Base-by-base conservation (phyloP, 92 coral and sea anemone genomes). In the Muricea muricata region DNA sequence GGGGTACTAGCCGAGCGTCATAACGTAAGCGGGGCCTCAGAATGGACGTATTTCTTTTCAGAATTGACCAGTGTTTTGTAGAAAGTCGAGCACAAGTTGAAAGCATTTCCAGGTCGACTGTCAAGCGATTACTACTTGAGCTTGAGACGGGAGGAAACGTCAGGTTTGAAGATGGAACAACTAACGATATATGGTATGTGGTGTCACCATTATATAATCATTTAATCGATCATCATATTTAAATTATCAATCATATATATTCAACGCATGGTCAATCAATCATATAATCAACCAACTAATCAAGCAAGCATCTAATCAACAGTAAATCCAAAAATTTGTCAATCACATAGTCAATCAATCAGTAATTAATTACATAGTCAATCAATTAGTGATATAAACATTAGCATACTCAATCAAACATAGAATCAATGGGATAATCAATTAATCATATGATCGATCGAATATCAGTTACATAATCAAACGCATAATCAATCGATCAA, bases 71-170 rank as follows among this genome's bases (percentile, higher is more conserved):
- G 29, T 93, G 97, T 58, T 93, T 84, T 56, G 78, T 66, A 52
- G 97, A 93, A 66, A 95, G 98, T 75, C 91, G 98, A 78, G 92
- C 87, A 21, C 98, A 95, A 72, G 94, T 95, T 33, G 85, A 91
- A 66, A 75, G 65, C 18, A 97, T 95, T 54, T 95, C 97, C 29
- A 91, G 89, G 37, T 84, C 90, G 89, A 95, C 98, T 6, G 83
- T 95, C 21, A 94, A 95, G 73, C 86, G 98, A 63, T 87, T 95
- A 8, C 77, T 95, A 45, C 84, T 95, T 9, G 98, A 95, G 73
- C 84, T 95, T 31, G 97, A 95, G 73, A 93, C 98, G 1, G 98
- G 98, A 34, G 98, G 98, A n/a, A 95, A 95, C 90, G 97, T 95
- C 21, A 85, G 97, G 54, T 95, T 95, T 83, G 98, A 95, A 75